Conservation (phyloP, 1,140 invertebrate genomes). For the Ips typographus region DNA sequence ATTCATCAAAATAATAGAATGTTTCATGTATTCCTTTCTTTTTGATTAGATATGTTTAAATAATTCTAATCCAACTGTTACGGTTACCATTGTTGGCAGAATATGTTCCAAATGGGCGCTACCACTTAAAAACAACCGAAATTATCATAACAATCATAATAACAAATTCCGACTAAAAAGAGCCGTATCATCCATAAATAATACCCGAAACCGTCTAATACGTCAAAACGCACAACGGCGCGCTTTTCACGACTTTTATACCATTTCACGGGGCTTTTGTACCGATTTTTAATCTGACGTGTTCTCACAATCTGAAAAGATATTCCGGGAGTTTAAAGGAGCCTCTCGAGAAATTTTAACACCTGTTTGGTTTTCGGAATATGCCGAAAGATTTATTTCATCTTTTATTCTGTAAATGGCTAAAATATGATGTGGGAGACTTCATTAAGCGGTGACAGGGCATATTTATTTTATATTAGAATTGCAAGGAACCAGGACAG, state of each 20-base stretch:
- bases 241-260: constrained; percentile 4
- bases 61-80: too few species aligned
- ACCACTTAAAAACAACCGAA: neutral
- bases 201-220: constrained; percentile 13
- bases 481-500: too few species aligned
- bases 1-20: too few species aligned
- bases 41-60: too few species aligned
- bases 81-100: too few species aligned
- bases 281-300: constrained; percentile 16
- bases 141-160: constrained; percentile 15
- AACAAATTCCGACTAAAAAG: constrained; percentile 10
- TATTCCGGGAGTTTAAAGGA: constrained; percentile 20
- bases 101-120: too few species aligned
- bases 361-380: constrained; percentile 4
- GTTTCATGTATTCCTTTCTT: too few species aligned
- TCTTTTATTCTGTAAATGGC: constrained; percentile 12
- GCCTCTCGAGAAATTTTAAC: constrained; percentile 13
- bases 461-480: too few species aligned
- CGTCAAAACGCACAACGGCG: neutral
- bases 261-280: constrained; percentile 19
- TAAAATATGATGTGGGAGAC: constrained; percentile 21
- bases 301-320: constrained; percentile 19
- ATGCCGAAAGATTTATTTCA: constrained; percentile 11
- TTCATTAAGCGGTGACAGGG: constrained; percentile 3
- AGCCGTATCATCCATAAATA: constrained; percentile 20